phyloP scores from a whole-genome alignment of 1,140 invertebrate species.

The Drosophila sproati region DNA sequence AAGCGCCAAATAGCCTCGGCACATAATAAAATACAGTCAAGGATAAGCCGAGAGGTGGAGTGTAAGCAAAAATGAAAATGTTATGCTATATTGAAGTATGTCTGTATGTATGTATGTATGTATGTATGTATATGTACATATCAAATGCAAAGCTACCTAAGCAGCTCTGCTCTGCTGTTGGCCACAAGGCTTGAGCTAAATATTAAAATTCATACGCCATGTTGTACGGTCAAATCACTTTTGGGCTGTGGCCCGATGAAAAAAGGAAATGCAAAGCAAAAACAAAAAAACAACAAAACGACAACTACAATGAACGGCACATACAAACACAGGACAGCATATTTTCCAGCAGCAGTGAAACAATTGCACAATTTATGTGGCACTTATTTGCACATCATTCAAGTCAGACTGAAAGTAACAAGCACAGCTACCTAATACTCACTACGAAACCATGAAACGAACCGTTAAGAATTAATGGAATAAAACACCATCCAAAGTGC shows the following conservation, averaged over 20 bases:
- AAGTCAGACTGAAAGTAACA: slow-evolving; percentile 26
- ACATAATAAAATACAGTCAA: slow-evolving; percentile 52
- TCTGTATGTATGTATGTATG: slow-evolving; percentile 3
- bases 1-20: slow-evolving; percentile 57
- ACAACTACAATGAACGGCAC: slow-evolving; percentile 68
- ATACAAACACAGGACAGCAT: slow-evolving; percentile 62
- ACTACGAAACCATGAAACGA: slow-evolving; percentile 59
- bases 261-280: no score
- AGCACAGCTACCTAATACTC: slow-evolving; percentile 45
- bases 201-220: slow-evolving; percentile 82
- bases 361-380: slow-evolving; percentile 82
- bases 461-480: slow-evolving; percentile 59
- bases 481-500: slow-evolving; percentile 8
- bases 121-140: slow-evolving; percentile 3
- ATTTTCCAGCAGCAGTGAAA: slow-evolving; percentile 63
- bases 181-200: slow-evolving; percentile 50
- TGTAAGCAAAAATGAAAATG: slow-evolving; percentile 15
- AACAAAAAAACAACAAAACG: slow-evolving; percentile 7
- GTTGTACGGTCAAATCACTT: slow-evolving; percentile 75
- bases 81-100: slow-evolving; percentile 9
- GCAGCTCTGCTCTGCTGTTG: slow-evolving; percentile 26
- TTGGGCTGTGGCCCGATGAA: slow-evolving; percentile 7
- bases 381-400: slow-evolving; percentile 76
- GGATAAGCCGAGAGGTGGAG: slow-evolving; percentile 13
- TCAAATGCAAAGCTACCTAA: slow-evolving; percentile 41